Evolutionary conservation across 1,140 invertebrate genomes (phyloP).

Genomic region (Tribolium madens): DNA sequence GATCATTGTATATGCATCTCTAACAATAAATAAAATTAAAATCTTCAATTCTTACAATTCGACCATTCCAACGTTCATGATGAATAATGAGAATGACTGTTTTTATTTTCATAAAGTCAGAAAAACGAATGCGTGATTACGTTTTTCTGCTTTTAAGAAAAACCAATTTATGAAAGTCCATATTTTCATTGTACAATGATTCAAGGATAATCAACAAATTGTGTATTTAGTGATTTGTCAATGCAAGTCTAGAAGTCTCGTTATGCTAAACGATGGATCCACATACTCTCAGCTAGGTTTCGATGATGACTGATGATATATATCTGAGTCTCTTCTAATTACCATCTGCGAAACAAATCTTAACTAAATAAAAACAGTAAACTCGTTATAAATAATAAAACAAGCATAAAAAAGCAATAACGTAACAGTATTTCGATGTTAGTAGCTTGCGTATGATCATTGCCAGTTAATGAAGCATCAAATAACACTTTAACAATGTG

Average conservation of each 20-base stretch:
- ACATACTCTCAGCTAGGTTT: constrained; percentile 61
- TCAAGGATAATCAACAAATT: constrained; percentile 20
- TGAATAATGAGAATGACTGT: no score
- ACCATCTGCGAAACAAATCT: constrained; percentile 60
- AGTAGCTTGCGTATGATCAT: not conserved
- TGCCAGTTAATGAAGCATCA: constrained; percentile 2
- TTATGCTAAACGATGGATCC: constrained; percentile 54
- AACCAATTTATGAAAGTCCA: no score
- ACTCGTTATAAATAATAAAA: not conserved
- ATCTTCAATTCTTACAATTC: no score
- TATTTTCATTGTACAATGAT: constrained; percentile 17
- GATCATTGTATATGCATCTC: constrained; percentile 12
- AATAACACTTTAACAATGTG: not conserved
- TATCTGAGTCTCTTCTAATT: constrained; percentile 60
- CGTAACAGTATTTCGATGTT: not conserved
- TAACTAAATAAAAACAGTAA: not conserved
- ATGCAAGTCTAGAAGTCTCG: constrained; percentile 55
- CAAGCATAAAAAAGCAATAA: not conserved
- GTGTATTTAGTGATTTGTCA: constrained; percentile 50
- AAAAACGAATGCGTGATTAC: no score
- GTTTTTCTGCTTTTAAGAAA: no score
- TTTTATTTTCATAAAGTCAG: no score
- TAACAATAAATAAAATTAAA: not conserved
- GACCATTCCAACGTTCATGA: no score
- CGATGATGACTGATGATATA: constrained; percentile 56